Percentiles rank a stretch among this genome's conserved stretches.
phyloP scores from a whole-genome alignment of 2,888 invertebrate genomes.

The Pristionchus fissidentatus region DNA sequence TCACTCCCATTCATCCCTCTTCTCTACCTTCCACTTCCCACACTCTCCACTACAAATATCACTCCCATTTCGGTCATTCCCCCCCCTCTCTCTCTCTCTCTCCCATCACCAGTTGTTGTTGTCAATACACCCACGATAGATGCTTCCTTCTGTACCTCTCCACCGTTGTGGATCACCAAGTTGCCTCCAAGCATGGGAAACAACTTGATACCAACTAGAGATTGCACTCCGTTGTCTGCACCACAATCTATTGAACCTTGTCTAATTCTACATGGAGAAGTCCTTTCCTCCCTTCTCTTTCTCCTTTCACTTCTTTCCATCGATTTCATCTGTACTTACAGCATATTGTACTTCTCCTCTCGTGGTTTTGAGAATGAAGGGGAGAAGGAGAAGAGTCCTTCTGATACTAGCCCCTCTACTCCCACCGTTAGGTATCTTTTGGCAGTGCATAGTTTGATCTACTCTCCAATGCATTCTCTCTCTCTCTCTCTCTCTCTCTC shows the following conservation, averaged over 20 bases:
- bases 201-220: too few species aligned
- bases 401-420: too few species aligned
- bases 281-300: constrained; percentile 5
- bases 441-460: too few species aligned
- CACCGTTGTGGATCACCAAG: too few species aligned
- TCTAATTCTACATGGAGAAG: neutral
- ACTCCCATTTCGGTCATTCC: constrained; percentile 24
- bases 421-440: too few species aligned
- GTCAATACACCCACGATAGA: too few species aligned
- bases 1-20: constrained; percentile 16
- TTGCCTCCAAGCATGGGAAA: too few species aligned
- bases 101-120: neutral
- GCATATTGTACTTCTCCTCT: neutral
- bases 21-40: constrained; percentile 43
- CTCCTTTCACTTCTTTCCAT: constrained; percentile 7
- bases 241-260: too few species aligned
- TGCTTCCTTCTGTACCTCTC: too few species aligned
- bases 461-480: neutral
- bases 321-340: constrained; percentile 17
- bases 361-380: neutral
- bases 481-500: neutral
- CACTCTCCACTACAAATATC: constrained; percentile 31
- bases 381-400: too few species aligned
- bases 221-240: too few species aligned
- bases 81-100: constrained; percentile 17